Evolutionary conservation across 1,140 invertebrate species (phyloP).

Genomic region (Brachionus sp.): DNA sequence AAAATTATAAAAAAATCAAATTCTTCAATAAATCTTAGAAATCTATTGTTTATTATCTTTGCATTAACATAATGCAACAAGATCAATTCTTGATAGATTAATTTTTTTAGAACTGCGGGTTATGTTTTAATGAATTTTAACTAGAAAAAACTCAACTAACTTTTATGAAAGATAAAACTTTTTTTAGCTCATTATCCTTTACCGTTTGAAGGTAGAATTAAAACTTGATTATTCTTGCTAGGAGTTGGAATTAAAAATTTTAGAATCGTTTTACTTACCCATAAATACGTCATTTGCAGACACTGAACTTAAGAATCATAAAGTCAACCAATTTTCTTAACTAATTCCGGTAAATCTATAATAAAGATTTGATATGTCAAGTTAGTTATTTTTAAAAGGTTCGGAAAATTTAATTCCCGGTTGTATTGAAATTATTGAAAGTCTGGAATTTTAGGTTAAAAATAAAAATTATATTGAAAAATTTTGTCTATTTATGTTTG

Average conservation of each 20-base stretch:
- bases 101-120: constrained; percentile 19
- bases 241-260: not conserved
- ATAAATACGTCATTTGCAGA: not conserved
- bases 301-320: not conserved
- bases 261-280: not conserved
- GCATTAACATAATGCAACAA: constrained; percentile 21
- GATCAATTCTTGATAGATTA: not conserved
- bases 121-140: constrained; percentile 32
- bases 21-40: constrained; percentile 2
- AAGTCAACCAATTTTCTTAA: not conserved
- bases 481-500: not conserved
- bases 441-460: constrained; percentile 1
- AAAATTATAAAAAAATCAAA: constrained; percentile 22
- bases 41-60: constrained; percentile 28
- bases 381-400: not conserved
- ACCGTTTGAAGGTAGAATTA: not conserved
- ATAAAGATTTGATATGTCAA: not conserved
- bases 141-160: not conserved
- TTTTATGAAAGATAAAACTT: constrained; percentile 1
- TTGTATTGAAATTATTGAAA: not conserved
- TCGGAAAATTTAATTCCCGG: not conserved
- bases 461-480: not conserved
- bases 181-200: not conserved
- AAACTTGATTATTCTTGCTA: not conserved
- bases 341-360: not conserved